Percentiles rank a stretch among this genome's conserved stretches.
phyloP scores from a whole-genome alignment of 1,140 invertebrate genomes.

The Diabrotica virgifera region DNA sequence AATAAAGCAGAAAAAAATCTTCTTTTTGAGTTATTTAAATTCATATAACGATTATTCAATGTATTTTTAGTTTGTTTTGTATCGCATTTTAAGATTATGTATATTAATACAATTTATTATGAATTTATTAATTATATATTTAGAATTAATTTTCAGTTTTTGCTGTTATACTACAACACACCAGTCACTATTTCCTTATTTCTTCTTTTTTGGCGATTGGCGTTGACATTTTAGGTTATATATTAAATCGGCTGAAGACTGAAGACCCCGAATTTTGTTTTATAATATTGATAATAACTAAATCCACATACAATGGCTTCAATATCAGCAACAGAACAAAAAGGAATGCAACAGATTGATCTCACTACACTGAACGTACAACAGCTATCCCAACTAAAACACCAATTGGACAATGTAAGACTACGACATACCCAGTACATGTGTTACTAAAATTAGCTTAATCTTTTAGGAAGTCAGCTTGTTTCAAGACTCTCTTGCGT shows the following conservation, averaged over 20 bases:
- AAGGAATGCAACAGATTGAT: constrained; percentile 70
- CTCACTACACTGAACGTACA: constrained; percentile 72
- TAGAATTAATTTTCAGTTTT: too few relatives aligned
- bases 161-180: too few relatives aligned
- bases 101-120: too few relatives aligned
- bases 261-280: too few relatives aligned
- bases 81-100: too few relatives aligned
- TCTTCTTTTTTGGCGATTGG: neutral
- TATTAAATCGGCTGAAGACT: too few relatives aligned
- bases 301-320: constrained; percentile 52
- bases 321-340: constrained; percentile 56
- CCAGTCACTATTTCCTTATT: neutral
- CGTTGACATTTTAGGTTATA: too few relatives aligned
- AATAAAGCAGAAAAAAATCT: neutral
- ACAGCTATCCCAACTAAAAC: constrained; percentile 77
- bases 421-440: constrained; percentile 7
- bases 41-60: too few relatives aligned
- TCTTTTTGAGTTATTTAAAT: neutral
- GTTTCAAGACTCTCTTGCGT: constrained; percentile 84
- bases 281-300: too few relatives aligned
- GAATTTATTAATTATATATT: too few relatives aligned
- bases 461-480: constrained; percentile 74
- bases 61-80: too few relatives aligned
- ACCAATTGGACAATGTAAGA: constrained; percentile 79
- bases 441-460: neutral